These are phyloP conservation scores for Bombus cullumanus DNA, from an alignment of 1,140 invertebrate species.

Conservation along the genomic window DNA sequence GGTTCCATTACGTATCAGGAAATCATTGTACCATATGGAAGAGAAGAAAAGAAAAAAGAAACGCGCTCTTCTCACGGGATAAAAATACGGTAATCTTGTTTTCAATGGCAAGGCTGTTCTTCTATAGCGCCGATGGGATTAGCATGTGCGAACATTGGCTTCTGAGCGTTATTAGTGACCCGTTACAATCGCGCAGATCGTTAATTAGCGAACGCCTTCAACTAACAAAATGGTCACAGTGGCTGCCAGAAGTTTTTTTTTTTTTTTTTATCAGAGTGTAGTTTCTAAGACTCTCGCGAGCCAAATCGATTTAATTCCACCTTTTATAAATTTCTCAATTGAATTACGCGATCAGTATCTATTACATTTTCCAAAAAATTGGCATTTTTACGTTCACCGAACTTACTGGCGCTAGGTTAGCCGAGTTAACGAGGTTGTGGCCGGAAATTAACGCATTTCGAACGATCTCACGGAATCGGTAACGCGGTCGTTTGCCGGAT, in stretches of 20 bases:
- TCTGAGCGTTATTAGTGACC: conserved; percentile 51
- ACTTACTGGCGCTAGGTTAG: not conserved
- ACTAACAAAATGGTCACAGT: no score
- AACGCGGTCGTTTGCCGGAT: not conserved
- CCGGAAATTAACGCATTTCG: not conserved
- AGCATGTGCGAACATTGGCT: conserved; percentile 33
- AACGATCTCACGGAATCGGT: not conserved
- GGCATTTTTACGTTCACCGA: not conserved
- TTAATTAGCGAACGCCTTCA: conserved; percentile 43
- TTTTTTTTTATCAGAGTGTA: no score
- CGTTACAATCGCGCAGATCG: conserved; percentile 42
- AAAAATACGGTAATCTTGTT: conserved; percentile 39
- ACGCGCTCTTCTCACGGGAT: conserved; percentile 20
- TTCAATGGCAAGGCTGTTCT: conserved; percentile 55
- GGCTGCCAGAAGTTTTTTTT: no score
- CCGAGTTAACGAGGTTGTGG: not conserved
- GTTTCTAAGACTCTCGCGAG: no score
- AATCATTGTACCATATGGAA: not conserved
- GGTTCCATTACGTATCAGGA: conserved; percentile 8
- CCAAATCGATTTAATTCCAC: no score
- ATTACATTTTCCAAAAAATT: no score
- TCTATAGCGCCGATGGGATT: not conserved
- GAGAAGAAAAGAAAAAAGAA: not conserved
- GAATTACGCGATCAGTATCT: no score
- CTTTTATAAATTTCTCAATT: no score